phyloP scores from a whole-genome alignment of 2,797 vertebrate genomes.

The Natrix natrix region DNA sequence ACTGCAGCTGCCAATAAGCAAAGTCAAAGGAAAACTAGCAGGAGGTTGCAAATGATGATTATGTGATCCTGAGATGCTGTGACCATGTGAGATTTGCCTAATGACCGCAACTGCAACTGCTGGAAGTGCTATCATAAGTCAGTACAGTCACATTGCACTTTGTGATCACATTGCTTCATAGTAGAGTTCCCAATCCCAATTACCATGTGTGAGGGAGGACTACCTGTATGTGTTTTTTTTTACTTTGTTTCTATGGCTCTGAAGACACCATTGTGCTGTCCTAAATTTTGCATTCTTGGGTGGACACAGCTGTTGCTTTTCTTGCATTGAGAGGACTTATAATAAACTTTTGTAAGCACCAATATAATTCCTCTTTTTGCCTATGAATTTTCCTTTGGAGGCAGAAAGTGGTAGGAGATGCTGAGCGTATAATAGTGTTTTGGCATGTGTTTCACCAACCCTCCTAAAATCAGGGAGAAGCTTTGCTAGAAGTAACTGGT shows the following conservation, averaged over 20 bases:
- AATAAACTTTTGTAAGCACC: background rate
- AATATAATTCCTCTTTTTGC: background rate
- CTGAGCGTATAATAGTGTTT: background rate
- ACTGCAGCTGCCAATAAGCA: background rate
- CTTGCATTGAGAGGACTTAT: background rate
- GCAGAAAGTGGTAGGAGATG: background rate
- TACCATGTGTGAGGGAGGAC: background rate
- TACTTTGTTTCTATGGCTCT: background rate
- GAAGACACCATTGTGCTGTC: background rate
- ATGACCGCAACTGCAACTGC: background rate
- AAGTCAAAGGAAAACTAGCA: background rate
- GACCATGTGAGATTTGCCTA: background rate
- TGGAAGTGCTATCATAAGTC: background rate
- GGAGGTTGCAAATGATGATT: background rate
- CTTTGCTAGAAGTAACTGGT: background rate
- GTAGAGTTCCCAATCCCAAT: background rate
- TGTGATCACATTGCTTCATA: background rate
- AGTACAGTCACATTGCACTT: background rate
- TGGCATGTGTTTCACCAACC: background rate
- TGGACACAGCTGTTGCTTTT: background rate
- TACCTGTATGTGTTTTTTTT: background rate
- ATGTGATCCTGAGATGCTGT: background rate
- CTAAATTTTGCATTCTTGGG: background rate
- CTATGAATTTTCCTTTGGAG: background rate
- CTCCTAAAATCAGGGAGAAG: background rate